Percentiles rank a stretch among this genome's conserved stretches.
Evolutionary conservation across 2,797 vertebrate genomes (phyloP).

Genomic region (Poecilia picta): DNA sequence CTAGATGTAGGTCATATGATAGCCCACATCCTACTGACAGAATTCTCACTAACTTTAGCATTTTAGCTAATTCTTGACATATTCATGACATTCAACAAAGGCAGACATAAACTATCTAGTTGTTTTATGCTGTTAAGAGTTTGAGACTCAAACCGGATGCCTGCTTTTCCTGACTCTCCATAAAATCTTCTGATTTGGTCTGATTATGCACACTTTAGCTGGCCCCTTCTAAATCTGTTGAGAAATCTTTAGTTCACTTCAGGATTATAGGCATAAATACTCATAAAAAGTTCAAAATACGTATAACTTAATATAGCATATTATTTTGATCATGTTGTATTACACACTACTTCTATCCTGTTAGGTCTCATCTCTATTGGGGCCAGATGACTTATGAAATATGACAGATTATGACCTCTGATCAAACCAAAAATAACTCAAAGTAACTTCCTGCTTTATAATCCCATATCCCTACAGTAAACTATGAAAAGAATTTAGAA

Average conservation of each 20-base stretch:
- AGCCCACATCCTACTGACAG: neutral
- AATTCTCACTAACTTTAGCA: neutral
- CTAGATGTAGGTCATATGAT: neutral
- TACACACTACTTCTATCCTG: neutral
- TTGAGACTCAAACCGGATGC: neutral
- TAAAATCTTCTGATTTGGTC: neutral
- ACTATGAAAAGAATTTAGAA: neutral
- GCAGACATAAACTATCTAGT: neutral
- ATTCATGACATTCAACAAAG: neutral
- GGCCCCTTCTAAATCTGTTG: neutral
- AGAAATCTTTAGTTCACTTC: neutral
- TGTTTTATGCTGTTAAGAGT: neutral
- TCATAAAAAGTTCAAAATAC: neutral
- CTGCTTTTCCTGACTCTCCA: neutral
- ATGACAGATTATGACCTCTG: neutral
- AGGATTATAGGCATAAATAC: neutral
- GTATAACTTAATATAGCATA: neutral
- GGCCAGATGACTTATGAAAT: neutral
- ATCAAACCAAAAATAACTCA: neutral
- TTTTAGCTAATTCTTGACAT: neutral
- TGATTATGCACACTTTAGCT: neutral
- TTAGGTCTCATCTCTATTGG: slow-evolving; percentile 1
- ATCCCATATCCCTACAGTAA: neutral
- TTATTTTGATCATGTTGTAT: neutral
- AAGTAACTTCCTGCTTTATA: neutral